phyloP scores from a whole-genome alignment of 2,797 vertebrate species.

The Sciurus vulgaris region DNA sequence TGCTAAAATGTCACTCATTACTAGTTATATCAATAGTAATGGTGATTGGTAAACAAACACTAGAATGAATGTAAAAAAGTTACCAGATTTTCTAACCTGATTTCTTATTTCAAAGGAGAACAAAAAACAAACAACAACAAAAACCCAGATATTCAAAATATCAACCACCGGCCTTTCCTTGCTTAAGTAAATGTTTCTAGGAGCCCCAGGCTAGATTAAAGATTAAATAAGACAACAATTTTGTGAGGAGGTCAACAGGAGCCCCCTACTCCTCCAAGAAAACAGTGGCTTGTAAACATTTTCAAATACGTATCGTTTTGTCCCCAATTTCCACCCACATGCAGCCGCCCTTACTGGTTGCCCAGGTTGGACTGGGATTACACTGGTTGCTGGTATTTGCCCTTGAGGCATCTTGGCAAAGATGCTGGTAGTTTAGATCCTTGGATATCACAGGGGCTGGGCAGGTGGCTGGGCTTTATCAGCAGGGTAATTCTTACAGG shows the following conservation, averaged over 20 bases:
- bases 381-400: slow-evolving; percentile 73
- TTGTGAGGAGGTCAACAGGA: slow-evolving; percentile 5
- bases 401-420: slow-evolving; percentile 77
- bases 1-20: background rate
- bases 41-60: slow-evolving; percentile 18
- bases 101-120: slow-evolving; percentile 47
- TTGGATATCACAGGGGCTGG: slow-evolving; percentile 38
- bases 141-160: background rate
- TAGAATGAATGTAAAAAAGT: background rate
- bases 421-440: slow-evolving; percentile 53
- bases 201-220: background rate
- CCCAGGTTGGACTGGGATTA: slow-evolving; percentile 77
- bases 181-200: background rate
- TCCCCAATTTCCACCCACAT: slow-evolving; percentile 63
- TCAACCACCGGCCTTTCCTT: background rate
- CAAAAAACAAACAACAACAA: background rate
- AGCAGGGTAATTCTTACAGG: slow-evolving; percentile 80
- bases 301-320: slow-evolving; percentile 44
- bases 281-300: background rate
- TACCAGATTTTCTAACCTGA: slow-evolving; percentile 38
- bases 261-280: background rate
- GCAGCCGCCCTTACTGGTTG: slow-evolving; percentile 76
- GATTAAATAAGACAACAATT: background rate
- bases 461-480: slow-evolving; percentile 70
- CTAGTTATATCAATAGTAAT: slow-evolving; percentile 10